Evolutionary conservation across 35 echinoderm and acorn worm species (phyloP), one percentile per base, ranked within the genome.

Genomic region (Holothuria glaberrima): DNA sequence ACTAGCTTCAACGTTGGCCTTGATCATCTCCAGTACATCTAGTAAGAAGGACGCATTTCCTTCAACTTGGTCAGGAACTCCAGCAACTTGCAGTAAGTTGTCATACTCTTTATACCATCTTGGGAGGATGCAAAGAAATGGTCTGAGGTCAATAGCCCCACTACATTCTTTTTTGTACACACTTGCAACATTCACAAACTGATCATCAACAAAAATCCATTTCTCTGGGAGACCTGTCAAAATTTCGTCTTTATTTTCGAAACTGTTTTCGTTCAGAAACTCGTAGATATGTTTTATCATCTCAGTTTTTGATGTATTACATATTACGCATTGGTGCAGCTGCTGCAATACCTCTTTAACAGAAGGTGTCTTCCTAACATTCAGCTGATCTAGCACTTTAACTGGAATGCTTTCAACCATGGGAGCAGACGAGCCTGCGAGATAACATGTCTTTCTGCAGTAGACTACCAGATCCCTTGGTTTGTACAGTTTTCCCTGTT

Each of bases 181-280:
- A 2, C 60, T 69, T 16, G 44, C 10, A 5, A 50, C 21, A 16
- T 26, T 35, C 12, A 87, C 85, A 28, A 87, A 67, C 14, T 67
- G 44, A 44, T 87, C 66, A 9, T 34, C 85, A 70, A 71, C 44
- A 48, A 21, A 48, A 29, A 87, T 87, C 85, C 85, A 87, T 50
- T 87, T 70, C 41, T 67, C 85, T 32, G 85, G 85, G 21, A 87
- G 35, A 10, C 27, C 3, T n/a, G 28, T n/a, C 10, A 71, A 21
- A 10, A 87, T 71, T 20, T 87, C 30, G 13, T 30, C 31, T 5
- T n/a, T 48, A 19, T 84, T 18, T 61, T n/a, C 27, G 3, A 12
- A 22, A 20, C 70, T 38, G 36, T 87, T 30, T 19, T 50, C 45
- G 36, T 67, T 71, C 29, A 87, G 65, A 31, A 48, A 71, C 31